Percentiles rank a stretch among this genome's conserved stretches.
Evolutionary conservation across 2,888 invertebrate genomes (phyloP).

Genomic region (Dicycla oo): DNA sequence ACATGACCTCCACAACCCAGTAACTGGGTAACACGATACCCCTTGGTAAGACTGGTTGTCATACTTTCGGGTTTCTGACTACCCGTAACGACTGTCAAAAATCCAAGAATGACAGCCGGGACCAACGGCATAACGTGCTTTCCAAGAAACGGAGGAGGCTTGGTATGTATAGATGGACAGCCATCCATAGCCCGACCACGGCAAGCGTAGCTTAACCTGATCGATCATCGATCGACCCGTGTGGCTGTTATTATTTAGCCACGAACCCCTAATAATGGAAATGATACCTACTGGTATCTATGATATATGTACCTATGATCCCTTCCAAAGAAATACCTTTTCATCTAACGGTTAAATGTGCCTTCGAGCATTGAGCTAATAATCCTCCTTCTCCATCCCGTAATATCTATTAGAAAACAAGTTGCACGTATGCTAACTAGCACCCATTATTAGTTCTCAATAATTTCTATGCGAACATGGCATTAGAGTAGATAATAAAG

Average conservation of each 20-base stretch:
- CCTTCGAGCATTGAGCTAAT: slow-evolving; percentile 13
- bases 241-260: no score
- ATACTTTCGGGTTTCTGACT: no score
- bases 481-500: slow-evolving; percentile 22
- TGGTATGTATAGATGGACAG: background rate
- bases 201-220: background rate
- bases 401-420: slow-evolving; percentile 19
- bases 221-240: no score
- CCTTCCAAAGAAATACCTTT: slow-evolving; percentile 1
- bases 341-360: slow-evolving; percentile 12
- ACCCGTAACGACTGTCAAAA: no score
- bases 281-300: no score
- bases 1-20: no score
- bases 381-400: slow-evolving; percentile 8
- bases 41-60: no score
- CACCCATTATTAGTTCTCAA: slow-evolving; percentile 39
- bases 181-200: background rate
- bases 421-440: slow-evolving; percentile 29
- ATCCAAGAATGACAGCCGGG: background rate
- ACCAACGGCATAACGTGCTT: background rate
- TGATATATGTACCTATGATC: no score
- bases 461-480: slow-evolving; percentile 48
- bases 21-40: no score
- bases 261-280: background rate
- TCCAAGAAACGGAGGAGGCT: background rate